Evolutionary conservation across 1,140 invertebrate species (phyloP), one percentile per base, ranked within the genome.

Genomic region (Leptoteleia sp.): DNA sequence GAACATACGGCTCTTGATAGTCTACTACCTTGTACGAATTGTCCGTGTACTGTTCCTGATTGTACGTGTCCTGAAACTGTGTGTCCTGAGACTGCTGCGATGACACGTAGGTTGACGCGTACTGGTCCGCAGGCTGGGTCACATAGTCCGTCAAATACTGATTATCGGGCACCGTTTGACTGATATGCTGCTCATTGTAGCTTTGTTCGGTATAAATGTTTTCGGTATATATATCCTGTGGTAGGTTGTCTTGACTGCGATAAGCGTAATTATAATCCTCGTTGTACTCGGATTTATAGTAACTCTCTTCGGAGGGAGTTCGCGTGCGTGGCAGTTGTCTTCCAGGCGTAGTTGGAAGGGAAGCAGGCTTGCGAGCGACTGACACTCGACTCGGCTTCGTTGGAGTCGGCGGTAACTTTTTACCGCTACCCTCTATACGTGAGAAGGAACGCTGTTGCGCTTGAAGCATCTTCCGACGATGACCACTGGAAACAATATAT

Each of bases 201-300:
- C 76, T 73, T 76, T 79, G 73, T 27, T 81, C 81, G 12, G 61
- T 82, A 75, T 83, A 86, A 77, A 84, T 65, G 25, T 78, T 84
- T 48, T 84, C 83, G 11, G 68, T 73, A 65, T 83, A 87, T 52
- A 83, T 81, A 71, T 90, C 89, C 59, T 90, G 90, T 37, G 89
- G 90, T 75, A 91, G 86, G 85, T 92, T 92, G 83, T 92, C 91
- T 78, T 90, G 91, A 86, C 92, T 93, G 64, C 90, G 89, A 86
- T 94, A 94, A 79, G 92, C 91, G 86, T 93, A 93, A 86, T 94
- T 94, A 75, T 92, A 93, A 83, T 94, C 91, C 84, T 93, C 92
- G 89, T 94, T 93, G 85, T 92, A 93, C 81, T 89, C 83, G 87
- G 88, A 82, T 79, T 89, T 85, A 84, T 91, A 89, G 81, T 91